Evolutionary conservation across 2,888 invertebrate species (phyloP).

Genomic region (Lithophane ornitopus): DNA sequence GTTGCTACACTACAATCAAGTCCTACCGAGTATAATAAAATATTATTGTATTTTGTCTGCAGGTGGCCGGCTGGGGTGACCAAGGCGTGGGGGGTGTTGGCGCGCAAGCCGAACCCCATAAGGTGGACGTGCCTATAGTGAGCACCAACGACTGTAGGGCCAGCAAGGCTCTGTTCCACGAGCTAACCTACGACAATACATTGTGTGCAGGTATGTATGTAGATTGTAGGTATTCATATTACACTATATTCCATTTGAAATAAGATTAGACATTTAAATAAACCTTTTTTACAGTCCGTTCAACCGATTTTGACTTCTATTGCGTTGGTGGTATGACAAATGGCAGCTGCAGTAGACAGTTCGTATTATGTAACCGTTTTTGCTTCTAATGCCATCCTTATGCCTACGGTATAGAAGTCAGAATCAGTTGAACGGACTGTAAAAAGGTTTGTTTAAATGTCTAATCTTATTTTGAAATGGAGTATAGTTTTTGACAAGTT

Average conservation of each 20-base stretch:
- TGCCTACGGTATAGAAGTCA: too few relatives aligned
- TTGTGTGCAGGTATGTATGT: conserved; percentile 91
- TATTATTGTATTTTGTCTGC: not conserved
- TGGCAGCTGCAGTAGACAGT: too few relatives aligned
- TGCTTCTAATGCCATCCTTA: too few relatives aligned
- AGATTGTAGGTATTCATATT: not conserved
- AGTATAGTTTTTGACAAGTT: too few relatives aligned
- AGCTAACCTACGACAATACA: conserved; percentile 88
- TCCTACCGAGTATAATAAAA: not conserved
- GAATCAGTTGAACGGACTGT: too few relatives aligned
- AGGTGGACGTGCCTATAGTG: conserved; percentile 89
- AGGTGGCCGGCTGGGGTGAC: conserved; percentile 92
- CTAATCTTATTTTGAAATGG: too few relatives aligned
- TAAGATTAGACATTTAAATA: too few relatives aligned
- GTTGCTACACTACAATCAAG: not conserved
- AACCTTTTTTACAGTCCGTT: too few relatives aligned
- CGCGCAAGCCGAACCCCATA: conserved; percentile 87
- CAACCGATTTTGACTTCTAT: too few relatives aligned
- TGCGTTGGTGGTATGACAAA: too few relatives aligned
- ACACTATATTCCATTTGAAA: not conserved
- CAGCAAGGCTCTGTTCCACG: conserved; percentile 86
- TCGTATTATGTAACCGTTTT: too few relatives aligned
- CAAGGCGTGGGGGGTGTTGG: conserved; percentile 83
- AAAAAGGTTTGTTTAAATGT: too few relatives aligned
- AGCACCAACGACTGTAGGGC: conserved; percentile 90